Base-by-base conservation (phyloP, 1,140 invertebrate genomes). In the Bombus consobrinus region DNA sequence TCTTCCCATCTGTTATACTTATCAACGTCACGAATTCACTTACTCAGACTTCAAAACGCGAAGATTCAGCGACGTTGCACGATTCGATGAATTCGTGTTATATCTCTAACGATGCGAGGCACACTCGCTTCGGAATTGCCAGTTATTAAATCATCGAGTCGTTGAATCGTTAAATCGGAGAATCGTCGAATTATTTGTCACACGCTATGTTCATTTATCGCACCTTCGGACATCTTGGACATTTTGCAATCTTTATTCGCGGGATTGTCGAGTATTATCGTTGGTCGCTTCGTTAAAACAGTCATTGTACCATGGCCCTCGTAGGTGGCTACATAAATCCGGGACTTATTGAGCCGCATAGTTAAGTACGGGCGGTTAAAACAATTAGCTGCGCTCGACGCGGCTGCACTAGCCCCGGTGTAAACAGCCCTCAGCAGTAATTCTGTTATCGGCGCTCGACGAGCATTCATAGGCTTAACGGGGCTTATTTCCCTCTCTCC, bases 391-490 rank as follows among this genome's bases (percentile, higher is more conserved):
- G 41, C 57, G 68, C 86, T 77, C 41, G 59, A 73, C 81, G 76
- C 76, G 64, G 71, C 76, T 83, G 74, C 82, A 78, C 73, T 77
- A 86, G 85, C 88, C 75, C 75, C 37, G 81, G 80, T 85, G 87
- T 87, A 90, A 91, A 89, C 87, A 90, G 78, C 82, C 86, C 85
- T 87, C 66, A 78, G 74, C 83, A 81, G 85, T 92, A 90, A 92
- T 92, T 90, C 92, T 87, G 91, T 92, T 92, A 92, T 92, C 92
- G 83, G 90, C 68, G 79, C 83, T 69, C 82, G 79, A 72, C 90
- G 86, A 76, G 82, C 89, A 90, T 90, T 90, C 88, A 87, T 85
- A 90, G 89, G 85, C 87, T 90, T 90, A 90, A 87, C 81, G 76
- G 76, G 64, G 88, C 79, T 88, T 88, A 89, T 87, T 87, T 87